Base-by-base conservation (phyloP, 2,797 vertebrate species). In the Muscicapa striata region DNA sequence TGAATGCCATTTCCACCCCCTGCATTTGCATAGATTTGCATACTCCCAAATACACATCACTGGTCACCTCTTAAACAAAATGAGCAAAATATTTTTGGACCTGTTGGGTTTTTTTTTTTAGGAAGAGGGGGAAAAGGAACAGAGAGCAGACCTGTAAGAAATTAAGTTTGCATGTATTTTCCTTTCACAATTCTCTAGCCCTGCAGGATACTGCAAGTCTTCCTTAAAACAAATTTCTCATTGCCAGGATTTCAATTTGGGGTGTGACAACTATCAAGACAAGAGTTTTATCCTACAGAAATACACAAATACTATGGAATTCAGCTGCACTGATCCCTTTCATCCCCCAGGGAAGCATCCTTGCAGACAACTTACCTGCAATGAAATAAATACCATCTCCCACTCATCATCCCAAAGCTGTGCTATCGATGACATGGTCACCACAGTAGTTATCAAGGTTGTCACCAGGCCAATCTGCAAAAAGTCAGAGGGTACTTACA, bases 351-450 rank as follows among this genome's bases (percentile, higher is more conserved):
- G 76, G 38, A 13, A 23, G 17, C 59, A 26, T 10, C 63, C 32
- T 6, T 57, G 23, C 9, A 46, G 18, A 7, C 6, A 57, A 87
- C 98, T 92, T 74, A 99, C 99, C 97, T 99, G 99, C 72, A 99
- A 91, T 18, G 99, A 99, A 51, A 99, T 98, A 13, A 98, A 94
- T n/a, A 99, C 97, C 92, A 99, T 98, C 80, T 98, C 98, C 99
- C 99, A 99, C 85, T 99, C 99, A 0, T 99, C 98, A 2, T 98
- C 97, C 99, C 99, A 99, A 4, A 99, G 93, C 96, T 99, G 98
- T 57, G 98, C 98, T 54, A 99, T 97, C 1, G 98, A 98, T 15
- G 98, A 97, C 82, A 99, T 97, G 34, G 98, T 99, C 76, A 99
- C 98, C 91, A 99, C 97, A 0, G 98, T 99, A 32, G 98, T 98